Percentiles rank a stretch among this genome's conserved stretches.
Conservation (phyloP, 2,888 invertebrate species). For the Spicauda simplicius region DNA sequence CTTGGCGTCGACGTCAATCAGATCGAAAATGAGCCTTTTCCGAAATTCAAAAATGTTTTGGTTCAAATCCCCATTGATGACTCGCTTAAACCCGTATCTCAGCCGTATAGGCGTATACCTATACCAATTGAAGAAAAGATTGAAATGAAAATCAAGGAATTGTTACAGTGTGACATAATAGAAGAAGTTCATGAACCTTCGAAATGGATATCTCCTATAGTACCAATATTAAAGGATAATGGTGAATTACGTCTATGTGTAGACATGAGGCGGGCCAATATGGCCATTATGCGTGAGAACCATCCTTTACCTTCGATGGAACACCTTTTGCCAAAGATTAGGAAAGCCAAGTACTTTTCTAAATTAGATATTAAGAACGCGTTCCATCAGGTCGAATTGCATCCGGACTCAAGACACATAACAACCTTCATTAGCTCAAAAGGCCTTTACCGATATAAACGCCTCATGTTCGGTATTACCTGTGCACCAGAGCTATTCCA, state of each 20-base stretch:
- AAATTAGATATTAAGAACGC: slow-evolving; percentile 53
- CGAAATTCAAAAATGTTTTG: slow-evolving; percentile 35
- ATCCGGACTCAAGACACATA: slow-evolving; percentile 51
- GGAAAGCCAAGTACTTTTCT: slow-evolving; percentile 43
- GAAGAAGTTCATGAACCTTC: slow-evolving; percentile 1
- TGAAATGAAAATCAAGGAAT: not conserved
- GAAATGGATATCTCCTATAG: slow-evolving; percentile 31
- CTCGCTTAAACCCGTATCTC: slow-evolving; percentile 33
- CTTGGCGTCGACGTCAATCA: slow-evolving; percentile 13
- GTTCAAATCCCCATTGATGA: slow-evolving; percentile 39
- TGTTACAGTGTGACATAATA: not conserved
- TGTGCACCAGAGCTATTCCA: slow-evolving; percentile 52
- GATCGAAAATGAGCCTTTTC: slow-evolving; percentile 5
- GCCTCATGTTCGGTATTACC: slow-evolving; percentile 65
- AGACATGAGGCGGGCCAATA: slow-evolving; percentile 38
- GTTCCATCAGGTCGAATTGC: slow-evolving; percentile 58
- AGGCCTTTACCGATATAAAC: slow-evolving; percentile 59
- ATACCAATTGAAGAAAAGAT: slow-evolving; percentile 41
- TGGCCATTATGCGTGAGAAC: slow-evolving; percentile 37
- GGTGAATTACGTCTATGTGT: slow-evolving; percentile 34
- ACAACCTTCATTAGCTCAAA: slow-evolving; percentile 59
- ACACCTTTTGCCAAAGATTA: slow-evolving; percentile 45
- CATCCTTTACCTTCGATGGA: slow-evolving; percentile 40
- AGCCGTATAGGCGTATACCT: too few species aligned
- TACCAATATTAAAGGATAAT: slow-evolving; percentile 35